These are phyloP conservation scores for Botia almorhae DNA, from an alignment of 2,797 vertebrate species.

Conservation along the genomic window DNA sequence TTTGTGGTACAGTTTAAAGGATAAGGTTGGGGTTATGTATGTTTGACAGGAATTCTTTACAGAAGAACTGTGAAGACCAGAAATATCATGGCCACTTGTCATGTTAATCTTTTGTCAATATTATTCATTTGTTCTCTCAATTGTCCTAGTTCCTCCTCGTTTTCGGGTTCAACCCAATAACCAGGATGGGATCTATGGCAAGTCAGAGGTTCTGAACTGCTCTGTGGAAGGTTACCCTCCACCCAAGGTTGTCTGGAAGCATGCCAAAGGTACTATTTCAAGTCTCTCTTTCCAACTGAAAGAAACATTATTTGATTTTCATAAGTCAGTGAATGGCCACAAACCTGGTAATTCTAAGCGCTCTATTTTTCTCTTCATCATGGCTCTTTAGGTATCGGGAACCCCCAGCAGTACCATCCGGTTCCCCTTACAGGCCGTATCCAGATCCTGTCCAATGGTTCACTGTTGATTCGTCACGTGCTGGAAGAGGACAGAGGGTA, in stretches of 20 bases:
- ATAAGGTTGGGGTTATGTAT: no score
- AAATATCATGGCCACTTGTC: not conserved
- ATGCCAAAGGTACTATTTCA: slow-evolving; percentile 85
- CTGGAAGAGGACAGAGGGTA: slow-evolving; percentile 96
- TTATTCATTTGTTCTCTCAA: not conserved
- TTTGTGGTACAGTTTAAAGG: no score
- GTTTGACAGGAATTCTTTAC: no score
- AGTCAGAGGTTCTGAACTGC: slow-evolving; percentile 95
- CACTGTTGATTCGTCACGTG: slow-evolving; percentile 93
- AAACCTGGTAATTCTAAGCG: not conserved
- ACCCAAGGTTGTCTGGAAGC: slow-evolving; percentile 99
- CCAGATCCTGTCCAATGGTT: slow-evolving; percentile 96
- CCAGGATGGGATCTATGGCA: slow-evolving; percentile 97
- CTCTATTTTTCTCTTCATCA: not conserved
- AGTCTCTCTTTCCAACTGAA: not conserved
- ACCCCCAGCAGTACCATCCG: slow-evolving; percentile 97
- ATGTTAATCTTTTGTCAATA: not conserved
- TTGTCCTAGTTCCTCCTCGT: slow-evolving; percentile 87
- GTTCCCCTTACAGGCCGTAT: slow-evolving; percentile 96
- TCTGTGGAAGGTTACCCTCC: slow-evolving; percentile 97
- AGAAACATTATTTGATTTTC: not conserved
- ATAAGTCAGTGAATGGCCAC: not conserved
- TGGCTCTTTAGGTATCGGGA: slow-evolving; percentile 84
- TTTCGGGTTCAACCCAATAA: slow-evolving; percentile 98
- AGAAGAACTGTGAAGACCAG: not conserved